These are phyloP conservation scores for Trachymyrmex septentrionalis DNA, from an alignment of 1,140 invertebrate species.

Conservation along the genomic window DNA sequence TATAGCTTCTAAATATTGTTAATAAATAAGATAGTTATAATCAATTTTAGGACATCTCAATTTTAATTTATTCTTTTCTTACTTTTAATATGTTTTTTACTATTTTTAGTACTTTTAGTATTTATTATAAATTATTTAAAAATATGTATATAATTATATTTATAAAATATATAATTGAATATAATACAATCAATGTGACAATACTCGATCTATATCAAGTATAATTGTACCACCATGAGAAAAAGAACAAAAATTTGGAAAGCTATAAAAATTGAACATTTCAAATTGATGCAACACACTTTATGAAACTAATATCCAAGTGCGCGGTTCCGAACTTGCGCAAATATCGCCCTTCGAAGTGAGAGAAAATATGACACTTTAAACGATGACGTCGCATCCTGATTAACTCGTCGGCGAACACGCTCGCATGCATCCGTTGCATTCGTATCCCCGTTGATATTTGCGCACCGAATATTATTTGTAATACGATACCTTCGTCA, in stretches of 20 bases:
- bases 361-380: conserved; percentile 69
- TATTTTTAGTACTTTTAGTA: not conserved
- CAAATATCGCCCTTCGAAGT: conserved; percentile 68
- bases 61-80: not conserved
- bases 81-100: not conserved
- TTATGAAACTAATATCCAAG: not conserved
- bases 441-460: conserved; percentile 42
- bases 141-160: too few relatives aligned
- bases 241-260: not conserved
- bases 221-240: not conserved
- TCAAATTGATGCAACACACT: not conserved
- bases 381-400: conserved; percentile 75
- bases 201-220: not conserved
- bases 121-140: not conserved
- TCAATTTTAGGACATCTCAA: not conserved
- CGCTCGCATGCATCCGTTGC: conserved; percentile 63
- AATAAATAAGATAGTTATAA: not conserved
- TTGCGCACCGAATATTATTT: conserved; percentile 54
- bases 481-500: conserved; percentile 23
- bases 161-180: not conserved
- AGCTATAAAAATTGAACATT: not conserved
- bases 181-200: not conserved
- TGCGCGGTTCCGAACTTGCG: conserved; percentile 31
- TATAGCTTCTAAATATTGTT: not conserved
- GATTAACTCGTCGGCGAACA: conserved; percentile 68